Evolutionary conservation across 2,888 invertebrate species (phyloP).

Genomic region (Apodemia hepburni): DNA sequence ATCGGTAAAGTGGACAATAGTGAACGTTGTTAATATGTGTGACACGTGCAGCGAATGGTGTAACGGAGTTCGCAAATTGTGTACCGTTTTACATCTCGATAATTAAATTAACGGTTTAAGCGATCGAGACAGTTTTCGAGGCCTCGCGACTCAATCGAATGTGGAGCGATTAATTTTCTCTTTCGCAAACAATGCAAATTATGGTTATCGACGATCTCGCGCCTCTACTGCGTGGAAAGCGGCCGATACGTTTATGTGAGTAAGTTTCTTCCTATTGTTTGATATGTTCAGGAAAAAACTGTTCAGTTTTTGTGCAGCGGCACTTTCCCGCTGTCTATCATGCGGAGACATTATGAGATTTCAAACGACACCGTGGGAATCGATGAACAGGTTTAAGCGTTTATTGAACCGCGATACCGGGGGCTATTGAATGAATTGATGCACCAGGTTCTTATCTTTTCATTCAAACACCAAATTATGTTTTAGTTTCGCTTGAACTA

Average conservation of each 20-base stretch:
- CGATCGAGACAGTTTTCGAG: constrained; percentile 40
- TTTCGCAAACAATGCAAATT: constrained; percentile 70
- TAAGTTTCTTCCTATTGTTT: constrained; percentile 74
- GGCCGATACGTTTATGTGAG: constrained; percentile 60
- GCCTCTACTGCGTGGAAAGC: constrained; percentile 60
- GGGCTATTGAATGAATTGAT: neutral
- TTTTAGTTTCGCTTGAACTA: neutral
- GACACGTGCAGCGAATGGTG: constrained; percentile 26
- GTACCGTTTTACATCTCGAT: constrained; percentile 24
- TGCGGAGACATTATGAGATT: constrained; percentile 30
- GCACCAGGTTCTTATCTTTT: neutral
- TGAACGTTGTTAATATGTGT: constrained; percentile 14
- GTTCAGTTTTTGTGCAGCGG: constrained; percentile 41
- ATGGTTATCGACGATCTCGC: constrained; percentile 63
- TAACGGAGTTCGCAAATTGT: constrained; percentile 30
- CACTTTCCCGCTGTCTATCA: constrained; percentile 55
- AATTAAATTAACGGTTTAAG: constrained; percentile 28
- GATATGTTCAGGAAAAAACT: constrained; percentile 47
- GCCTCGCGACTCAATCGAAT: constrained; percentile 55
- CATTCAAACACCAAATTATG: neutral
- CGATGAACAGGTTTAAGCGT: constrained; percentile 11
- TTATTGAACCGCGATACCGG: constrained; percentile 2
- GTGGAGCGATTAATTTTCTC: constrained; percentile 70
- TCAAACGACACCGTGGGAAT: constrained; percentile 41
- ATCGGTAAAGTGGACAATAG: constrained; percentile 27